A percentile compares a stretch with the other conserved stretches of the same genome.
Conservation (phyloP, 2,888 invertebrate genomes). For the Therioaphis trifolii region DNA sequence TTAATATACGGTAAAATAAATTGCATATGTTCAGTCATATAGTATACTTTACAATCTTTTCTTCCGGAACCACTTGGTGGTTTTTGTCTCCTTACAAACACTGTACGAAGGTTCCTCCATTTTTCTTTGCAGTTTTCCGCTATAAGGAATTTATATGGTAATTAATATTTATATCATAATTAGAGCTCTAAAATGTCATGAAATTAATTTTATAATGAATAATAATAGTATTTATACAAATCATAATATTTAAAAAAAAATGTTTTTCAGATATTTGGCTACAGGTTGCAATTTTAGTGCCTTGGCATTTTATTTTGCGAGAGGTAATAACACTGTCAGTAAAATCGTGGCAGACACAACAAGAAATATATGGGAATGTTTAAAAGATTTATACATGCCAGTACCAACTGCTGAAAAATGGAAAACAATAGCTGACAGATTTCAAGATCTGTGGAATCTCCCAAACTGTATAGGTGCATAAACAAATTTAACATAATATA, state of each 20-base stretch:
- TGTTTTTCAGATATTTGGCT: conserved; percentile 20
- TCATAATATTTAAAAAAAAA: conserved; percentile 25
- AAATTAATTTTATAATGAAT: not conserved
- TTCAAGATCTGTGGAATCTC: conserved; percentile 16
- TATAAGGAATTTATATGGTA: not conserved
- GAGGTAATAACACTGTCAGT: conserved; percentile 20
- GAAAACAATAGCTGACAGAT: conserved; percentile 27
- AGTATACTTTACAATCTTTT: conserved; percentile 13
- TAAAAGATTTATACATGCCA: conserved; percentile 18
- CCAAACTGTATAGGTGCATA: conserved; percentile 28
- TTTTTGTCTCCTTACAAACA: conserved; percentile 9
- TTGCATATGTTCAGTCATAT: conserved; percentile 6
- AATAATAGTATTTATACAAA: conserved; percentile 12
- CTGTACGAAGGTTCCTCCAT: conserved; percentile 16
- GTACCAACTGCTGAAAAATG: conserved; percentile 28
- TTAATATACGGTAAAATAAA: conserved; percentile 35
- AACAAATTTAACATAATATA: not conserved
- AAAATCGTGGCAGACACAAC: conserved; percentile 19
- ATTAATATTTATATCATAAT: too few species aligned
- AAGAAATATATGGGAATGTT: conserved; percentile 27
- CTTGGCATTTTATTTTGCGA: conserved; percentile 21
- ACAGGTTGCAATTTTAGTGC: conserved; percentile 38
- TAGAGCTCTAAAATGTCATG: too few species aligned
- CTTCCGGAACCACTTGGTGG: not conserved
- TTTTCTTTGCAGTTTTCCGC: conserved; percentile 9